These are phyloP conservation scores for Eunapius fragilis DNA, from an alignment of 37 sponge, comb jelly and placozoan species.

Conservation along the genomic window DNA sequence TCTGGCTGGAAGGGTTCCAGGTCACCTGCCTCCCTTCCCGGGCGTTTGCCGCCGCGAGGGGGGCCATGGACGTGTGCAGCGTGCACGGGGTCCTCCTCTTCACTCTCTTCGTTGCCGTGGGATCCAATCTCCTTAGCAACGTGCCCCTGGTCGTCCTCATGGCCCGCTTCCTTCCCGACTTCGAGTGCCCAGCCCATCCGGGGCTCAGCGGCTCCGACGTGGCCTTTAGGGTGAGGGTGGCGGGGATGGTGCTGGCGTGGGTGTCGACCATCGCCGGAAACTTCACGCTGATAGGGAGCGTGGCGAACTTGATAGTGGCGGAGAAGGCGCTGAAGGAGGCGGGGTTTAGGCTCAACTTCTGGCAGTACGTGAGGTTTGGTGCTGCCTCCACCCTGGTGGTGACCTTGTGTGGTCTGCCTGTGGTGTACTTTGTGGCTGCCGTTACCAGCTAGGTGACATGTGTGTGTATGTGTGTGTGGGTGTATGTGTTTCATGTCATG, in stretches of 20 bases:
- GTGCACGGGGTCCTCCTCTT: constrained; percentile 69
- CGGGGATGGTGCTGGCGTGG: constrained; percentile 57
- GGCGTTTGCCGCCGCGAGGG: constrained; percentile 37
- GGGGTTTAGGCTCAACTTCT: constrained; percentile 70
- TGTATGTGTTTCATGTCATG: neutral
- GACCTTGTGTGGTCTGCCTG: constrained; percentile 62
- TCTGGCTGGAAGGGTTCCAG: constrained; percentile 89
- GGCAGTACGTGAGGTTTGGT: constrained; percentile 82
- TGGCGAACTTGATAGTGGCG: constrained; percentile 91
- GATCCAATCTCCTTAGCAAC: constrained; percentile 87
- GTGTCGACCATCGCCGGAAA: constrained; percentile 87
- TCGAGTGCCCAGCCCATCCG: constrained; percentile 43
- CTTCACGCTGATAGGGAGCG: constrained; percentile 88
- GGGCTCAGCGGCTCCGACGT: constrained; percentile 43
- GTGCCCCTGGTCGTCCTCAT: constrained; percentile 86
- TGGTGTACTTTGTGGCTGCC: constrained; percentile 68
- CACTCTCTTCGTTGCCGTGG: constrained; percentile 66
- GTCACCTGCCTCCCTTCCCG: constrained; percentile 63
- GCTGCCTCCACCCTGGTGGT: constrained; percentile 74
- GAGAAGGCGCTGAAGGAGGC: constrained; percentile 73
- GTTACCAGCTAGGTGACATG: neutral
- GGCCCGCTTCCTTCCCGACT: constrained; percentile 38
- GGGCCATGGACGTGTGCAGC: constrained; percentile 57
- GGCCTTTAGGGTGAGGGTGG: constrained; percentile 67
- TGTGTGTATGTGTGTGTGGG: neutral